Base-by-base conservation (phyloP, 2,888 invertebrate species). In the Drosophila paucipuncta region DNA sequence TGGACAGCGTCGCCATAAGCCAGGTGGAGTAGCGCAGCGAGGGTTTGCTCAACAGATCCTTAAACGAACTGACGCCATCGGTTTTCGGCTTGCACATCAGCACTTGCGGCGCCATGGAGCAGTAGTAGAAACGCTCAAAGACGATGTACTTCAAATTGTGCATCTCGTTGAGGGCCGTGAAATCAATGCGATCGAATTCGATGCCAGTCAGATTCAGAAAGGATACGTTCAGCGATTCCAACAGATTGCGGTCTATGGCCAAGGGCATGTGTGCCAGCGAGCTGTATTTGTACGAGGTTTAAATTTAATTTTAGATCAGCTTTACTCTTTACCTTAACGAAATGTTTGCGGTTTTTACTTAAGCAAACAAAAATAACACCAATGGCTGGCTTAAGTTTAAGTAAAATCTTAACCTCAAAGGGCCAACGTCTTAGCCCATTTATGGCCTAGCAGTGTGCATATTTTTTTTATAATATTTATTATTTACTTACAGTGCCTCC, bases 41-140 rank as follows among this genome's bases (percentile, higher is more conserved):
- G 13, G 94, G 94, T 74, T 95, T 95, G 50, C 94, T 94, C 11
- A 96, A 90, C 31, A 96, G 92, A 86, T 96, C 94, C 50, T 94
- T 92, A 49, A 94, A 93, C 13, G 96, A 95, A 0, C 96, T 96
- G 0, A 96, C 93, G 92, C 96, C 96, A 89, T 96, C 96, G 18
- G 95, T 94, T 31, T 94, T 93, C 0, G 96, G 96, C 39, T 93
- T 93, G 81, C 96, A 96, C 78, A 94, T 94, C 59, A 94, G 93
- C 9, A 95, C 95, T 49, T 93, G 92, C 0, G 95, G 95, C 1
- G 95, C 95, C 91, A 94, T 95, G 4, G 94, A 94, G 83, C 96
- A 96, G 87, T 95, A 96, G 80, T 94, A 94, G 86, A 96, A 96
- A 53, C 94, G 94, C 76, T 95, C 94, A 76, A 95, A 95, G 76